These are phyloP conservation scores for Actinemys pallida DNA, from an alignment of 2,113 vertebrate genomes.

Conservation along the genomic window DNA sequence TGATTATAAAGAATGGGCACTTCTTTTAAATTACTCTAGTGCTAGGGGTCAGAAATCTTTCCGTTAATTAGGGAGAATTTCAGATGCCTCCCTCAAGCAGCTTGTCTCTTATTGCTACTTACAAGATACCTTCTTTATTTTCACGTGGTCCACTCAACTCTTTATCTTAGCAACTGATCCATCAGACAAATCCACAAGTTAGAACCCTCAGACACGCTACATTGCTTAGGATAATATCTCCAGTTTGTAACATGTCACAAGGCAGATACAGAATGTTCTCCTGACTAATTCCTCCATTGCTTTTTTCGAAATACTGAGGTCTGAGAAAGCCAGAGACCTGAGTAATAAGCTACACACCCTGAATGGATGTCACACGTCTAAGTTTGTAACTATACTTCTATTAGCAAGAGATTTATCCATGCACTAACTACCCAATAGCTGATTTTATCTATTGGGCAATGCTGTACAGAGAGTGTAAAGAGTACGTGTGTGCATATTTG, in stretches of 20 bases:
- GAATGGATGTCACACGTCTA: not conserved
- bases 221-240: not conserved
- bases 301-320: not conserved
- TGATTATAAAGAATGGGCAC: not conserved
- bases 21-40: not conserved
- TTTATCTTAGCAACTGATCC: not conserved
- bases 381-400: not conserved
- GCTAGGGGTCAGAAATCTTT: fast-evolving
- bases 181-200: fast-evolving
- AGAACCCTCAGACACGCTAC: not conserved
- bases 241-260: not conserved
- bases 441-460: not conserved
- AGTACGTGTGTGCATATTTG: not conserved
- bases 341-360: not conserved
- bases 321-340: not conserved
- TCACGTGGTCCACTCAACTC: not conserved
- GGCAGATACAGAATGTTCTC: not conserved
- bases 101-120: not conserved
- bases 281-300: not conserved
- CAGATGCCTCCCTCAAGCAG: not conserved
- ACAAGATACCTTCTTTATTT: not conserved
- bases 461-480: not conserved
- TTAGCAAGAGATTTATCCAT: not conserved
- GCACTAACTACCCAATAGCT: not conserved
- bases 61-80: not conserved